Conservation (phyloP, 1,140 invertebrate species). For the Drosophila cardini region DNA sequence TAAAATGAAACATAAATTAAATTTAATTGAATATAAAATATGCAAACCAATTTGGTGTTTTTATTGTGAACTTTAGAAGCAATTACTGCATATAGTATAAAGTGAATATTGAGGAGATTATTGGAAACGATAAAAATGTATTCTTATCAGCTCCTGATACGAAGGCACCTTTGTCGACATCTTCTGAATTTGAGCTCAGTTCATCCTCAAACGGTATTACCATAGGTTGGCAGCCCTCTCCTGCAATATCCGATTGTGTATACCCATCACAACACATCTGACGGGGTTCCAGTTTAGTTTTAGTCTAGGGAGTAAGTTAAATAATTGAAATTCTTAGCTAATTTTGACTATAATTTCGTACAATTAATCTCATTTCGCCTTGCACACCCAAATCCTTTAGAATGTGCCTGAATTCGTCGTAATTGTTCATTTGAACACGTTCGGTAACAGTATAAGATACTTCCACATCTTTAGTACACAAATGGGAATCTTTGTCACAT, state of each 20-base stretch:
- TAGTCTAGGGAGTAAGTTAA: background rate
- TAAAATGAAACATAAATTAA: too few species aligned
- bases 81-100: too few species aligned
- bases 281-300: constrained; percentile 1
- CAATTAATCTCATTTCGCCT: constrained; percentile 11
- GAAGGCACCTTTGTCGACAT: background rate
- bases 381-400: background rate
- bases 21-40: background rate
- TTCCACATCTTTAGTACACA: constrained; percentile 15
- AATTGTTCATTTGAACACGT: background rate
- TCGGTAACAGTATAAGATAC: constrained; percentile 8
- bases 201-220: background rate
- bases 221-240: constrained; percentile 17
- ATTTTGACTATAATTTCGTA: background rate
- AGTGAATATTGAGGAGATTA: too few species aligned
- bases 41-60: background rate
- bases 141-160: too few species aligned
- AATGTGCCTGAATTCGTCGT: background rate
- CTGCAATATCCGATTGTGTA: background rate
- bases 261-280: constrained; percentile 28
- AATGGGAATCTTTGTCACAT: constrained; percentile 12
- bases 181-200: background rate
- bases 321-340: too few species aligned
- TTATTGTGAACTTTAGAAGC: too few species aligned
- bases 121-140: too few species aligned